Evolutionary conservation across 2,888 invertebrate genomes (phyloP), one percentile per base, ranked within the genome.

Genomic region (Trisateles emortualis): DNA sequence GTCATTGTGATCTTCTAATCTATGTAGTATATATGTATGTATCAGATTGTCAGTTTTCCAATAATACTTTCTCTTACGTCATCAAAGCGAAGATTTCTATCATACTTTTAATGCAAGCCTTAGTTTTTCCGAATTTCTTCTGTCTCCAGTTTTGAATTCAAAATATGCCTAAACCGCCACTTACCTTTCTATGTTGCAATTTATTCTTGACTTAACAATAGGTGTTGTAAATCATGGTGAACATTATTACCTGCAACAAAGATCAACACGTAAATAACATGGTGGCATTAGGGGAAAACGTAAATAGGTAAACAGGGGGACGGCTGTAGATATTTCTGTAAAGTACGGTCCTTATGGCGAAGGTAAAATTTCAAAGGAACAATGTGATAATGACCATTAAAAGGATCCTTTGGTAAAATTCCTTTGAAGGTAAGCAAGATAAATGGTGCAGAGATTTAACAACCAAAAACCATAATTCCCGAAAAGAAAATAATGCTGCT

Each of bases 171-270:
- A 19, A 39, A 13, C 22, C 14, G 2, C 17, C n/a, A 48, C 56
- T 51, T 50, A 67, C 71, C 61, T 62, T 11, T 44, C 38, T 43
- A 41, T 26, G 52, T 66, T 42, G 51, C 49, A 46, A 35, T 26
- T 52, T 32, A 61, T 57, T 57, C 57, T 55, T 53, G 14, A 39
- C 36, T 24, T 38, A 49, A 62, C 71, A 74, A 68, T 72, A 55
- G 68, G 30, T 11, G 44, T 53, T n/a, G 51, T 74, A 74, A 77
- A 69, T 70, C 68, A 70, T 51, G 33, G 4, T 5, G 42, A 33
- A 26, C 38, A 29, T 32, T 49, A 52, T 69, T 77, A 77, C 77
- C 77, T 77, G 77, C 56, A 77, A 77, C 77, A 77, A 77, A 62
- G 60, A 64, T 45, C 43, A 43, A 1, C 43, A 51, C 59, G 56